Evolutionary conservation across 1,140 invertebrate genomes (phyloP).

Genomic region (Homarus americanus): DNA sequence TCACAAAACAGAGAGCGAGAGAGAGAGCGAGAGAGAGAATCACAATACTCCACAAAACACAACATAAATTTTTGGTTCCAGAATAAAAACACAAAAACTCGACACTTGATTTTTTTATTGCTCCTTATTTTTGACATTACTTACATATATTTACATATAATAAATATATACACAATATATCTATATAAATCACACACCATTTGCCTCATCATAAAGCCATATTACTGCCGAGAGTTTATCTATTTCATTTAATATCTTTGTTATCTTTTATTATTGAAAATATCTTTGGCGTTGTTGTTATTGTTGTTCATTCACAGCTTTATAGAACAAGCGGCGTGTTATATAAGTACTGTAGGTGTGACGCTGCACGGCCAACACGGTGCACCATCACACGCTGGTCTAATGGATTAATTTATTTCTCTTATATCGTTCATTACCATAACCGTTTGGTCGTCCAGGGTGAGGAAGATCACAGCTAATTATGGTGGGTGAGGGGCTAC

Average conservation of each 20-base stretch:
- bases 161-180: conserved; percentile 73
- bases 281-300: conserved; percentile 67
- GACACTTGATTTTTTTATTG: conserved; percentile 72
- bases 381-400: conserved; percentile 8
- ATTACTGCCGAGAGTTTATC: conserved; percentile 64
- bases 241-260: background rate
- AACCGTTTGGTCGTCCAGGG: conserved; percentile 63
- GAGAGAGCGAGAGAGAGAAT: conserved; percentile 11
- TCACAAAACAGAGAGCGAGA: background rate
- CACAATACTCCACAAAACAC: no score
- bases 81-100: background rate
- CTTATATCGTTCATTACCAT: conserved; percentile 54
- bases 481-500: conserved; percentile 17
- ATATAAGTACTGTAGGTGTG: no score
- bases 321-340: conserved; percentile 47
- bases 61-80: background rate
- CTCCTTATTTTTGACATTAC: conserved; percentile 68
- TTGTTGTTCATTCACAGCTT: no score
- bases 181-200: conserved; percentile 71
- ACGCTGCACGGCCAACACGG: no score
- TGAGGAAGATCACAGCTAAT: conserved; percentile 65
- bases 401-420: conserved; percentile 22
- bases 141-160: conserved; percentile 73
- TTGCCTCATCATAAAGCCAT: conserved; percentile 72
- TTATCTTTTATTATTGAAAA: conserved; percentile 43